Evolutionary conservation across 2,113 vertebrate genomes (phyloP).

Genomic region (Lepisosteus osseus): DNA sequence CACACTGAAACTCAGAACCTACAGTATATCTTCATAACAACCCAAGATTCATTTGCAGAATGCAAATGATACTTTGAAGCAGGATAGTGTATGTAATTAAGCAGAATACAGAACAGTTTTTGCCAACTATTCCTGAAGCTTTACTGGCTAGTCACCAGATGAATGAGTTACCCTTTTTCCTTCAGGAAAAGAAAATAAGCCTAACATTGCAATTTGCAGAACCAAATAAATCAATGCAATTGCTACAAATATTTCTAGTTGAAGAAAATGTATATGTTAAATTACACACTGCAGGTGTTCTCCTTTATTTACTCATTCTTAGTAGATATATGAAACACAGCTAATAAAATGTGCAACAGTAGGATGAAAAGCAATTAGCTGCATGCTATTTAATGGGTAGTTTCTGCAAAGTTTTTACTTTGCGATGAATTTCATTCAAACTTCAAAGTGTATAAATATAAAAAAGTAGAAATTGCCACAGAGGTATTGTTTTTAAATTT

Average conservation of each 20-base stretch:
- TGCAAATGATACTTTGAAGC: too few species aligned
- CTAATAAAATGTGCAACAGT: conserved; percentile 43
- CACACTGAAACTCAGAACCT: too few species aligned
- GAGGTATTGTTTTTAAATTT: too few species aligned
- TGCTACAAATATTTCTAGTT: conserved; percentile 68
- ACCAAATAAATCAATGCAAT: conserved; percentile 66
- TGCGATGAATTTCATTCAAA: conserved; percentile 58
- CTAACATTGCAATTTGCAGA: conserved; percentile 63
- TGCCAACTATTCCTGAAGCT: conserved; percentile 49
- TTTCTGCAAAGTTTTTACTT: conserved; percentile 52
- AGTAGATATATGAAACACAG: conserved; percentile 69
- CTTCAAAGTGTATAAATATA: not conserved
- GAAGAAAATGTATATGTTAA: conserved; percentile 77
- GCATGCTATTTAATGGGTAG: conserved; percentile 67
- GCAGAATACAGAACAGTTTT: not conserved
- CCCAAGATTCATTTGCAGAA: too few species aligned
- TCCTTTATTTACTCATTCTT: conserved; percentile 69
- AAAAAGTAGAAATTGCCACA: too few species aligned
- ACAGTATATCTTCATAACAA: too few species aligned
- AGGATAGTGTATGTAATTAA: too few species aligned
- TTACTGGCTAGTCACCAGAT: conserved; percentile 46
- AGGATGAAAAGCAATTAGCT: conserved; percentile 73
- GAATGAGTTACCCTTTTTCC: conserved; percentile 45
- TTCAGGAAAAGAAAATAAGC: conserved; percentile 59
- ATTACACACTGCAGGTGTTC: conserved; percentile 71